These are phyloP conservation scores for Graptemys geographica DNA, from an alignment of 2,797 vertebrate species.

Conservation along the genomic window DNA sequence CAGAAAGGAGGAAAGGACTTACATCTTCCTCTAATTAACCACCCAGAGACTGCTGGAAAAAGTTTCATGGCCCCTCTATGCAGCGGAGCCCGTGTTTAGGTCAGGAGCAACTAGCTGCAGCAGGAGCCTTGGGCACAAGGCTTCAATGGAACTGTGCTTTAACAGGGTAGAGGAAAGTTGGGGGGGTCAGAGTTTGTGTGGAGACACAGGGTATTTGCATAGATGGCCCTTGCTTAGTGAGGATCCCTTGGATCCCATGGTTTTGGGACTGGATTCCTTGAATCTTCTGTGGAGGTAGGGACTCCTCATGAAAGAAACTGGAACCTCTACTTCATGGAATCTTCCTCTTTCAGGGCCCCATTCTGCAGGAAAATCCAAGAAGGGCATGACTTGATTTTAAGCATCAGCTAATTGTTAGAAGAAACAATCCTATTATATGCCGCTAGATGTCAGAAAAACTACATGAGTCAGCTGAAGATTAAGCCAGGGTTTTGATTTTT, in stretches of 20 bases:
- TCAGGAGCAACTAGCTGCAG: neutral
- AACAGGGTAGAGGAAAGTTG: neutral
- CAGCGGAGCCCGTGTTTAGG: neutral
- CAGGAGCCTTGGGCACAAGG: neutral
- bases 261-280: neutral
- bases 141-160: neutral
- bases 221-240: neutral
- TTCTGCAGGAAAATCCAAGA: neutral
- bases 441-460: conserved; percentile 81
- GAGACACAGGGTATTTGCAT: neutral
- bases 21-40: neutral
- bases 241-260: neutral
- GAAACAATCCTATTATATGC: neutral
- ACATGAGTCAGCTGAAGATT: neutral
- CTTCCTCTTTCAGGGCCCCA: neutral
- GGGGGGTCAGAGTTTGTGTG: neutral
- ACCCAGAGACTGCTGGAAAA: neutral
- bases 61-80: neutral
- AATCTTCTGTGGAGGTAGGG: neutral
- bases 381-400: neutral
- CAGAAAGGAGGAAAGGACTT: neutral
- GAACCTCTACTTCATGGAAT: neutral
- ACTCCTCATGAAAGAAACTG: fast-evolving
- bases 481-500: fast-evolving
- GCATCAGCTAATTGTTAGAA: neutral